Base-by-base conservation (phyloP, 2,113 vertebrate genomes). In the Thamnophis sirtalis region DNA sequence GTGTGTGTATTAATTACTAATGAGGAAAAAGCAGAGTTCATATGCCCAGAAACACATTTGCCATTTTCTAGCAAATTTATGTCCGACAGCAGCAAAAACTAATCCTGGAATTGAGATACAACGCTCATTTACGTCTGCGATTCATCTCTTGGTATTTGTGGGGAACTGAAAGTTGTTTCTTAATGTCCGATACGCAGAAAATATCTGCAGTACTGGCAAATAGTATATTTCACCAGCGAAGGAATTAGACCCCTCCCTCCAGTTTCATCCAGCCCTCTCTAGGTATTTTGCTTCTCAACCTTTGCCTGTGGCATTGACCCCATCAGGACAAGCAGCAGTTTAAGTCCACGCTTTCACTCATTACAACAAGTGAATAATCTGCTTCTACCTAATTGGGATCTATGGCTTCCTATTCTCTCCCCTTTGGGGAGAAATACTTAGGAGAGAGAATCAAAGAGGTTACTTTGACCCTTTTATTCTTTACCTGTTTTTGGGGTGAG, bases 301-400 rank as follows among this genome's bases (percentile, higher is more conserved):
- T 92, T 92, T 92, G 91, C 68, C 53, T 73, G 6, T 92, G 91
- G 91, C 87, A 92, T 84, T 89, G 91, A 92, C 73, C 91, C 87
- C 53, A 92, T 60, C 43, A 92, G 91, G 54, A 92, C 68, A 92
- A 89, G 43, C 53, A 84, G 33, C 53, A 60, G 73, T 28, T 21
- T n/a, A 92, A 38, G 13, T 84, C 68, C 38, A 26, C 43, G 19
- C 43, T 33, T 53, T 60, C 48, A n/a, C 26, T 7, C 21, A 51
- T 24, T 84, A 68, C 28, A 55, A 19, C 6, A 28, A 85, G 87
- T n/a, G 53, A 89, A 28, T 24, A 84, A 89, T 50, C 87, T 92
- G 38, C 87, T 80, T 49, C 43, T 55, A 89, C 73, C 43, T 92
- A 33, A 9, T 8, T 26, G 43, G 68, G 33, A 84, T 13, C 68